These are phyloP conservation scores for Ficedula albicollis DNA, from an alignment of 2,797 vertebrate genomes.

Conservation along the genomic window DNA sequence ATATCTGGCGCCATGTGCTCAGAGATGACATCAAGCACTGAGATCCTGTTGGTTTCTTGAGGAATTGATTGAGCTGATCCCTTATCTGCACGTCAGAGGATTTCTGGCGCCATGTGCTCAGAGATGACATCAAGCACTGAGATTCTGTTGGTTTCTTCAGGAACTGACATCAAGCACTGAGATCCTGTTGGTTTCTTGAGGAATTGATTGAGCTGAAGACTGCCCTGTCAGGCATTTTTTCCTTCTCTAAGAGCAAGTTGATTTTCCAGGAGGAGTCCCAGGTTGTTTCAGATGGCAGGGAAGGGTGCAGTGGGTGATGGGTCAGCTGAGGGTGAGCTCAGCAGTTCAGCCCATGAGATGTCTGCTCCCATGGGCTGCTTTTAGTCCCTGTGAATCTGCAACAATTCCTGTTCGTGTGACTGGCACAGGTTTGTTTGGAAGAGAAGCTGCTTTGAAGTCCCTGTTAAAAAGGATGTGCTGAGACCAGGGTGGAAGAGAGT, in stretches of 20 bases:
- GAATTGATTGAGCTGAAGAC: not conserved
- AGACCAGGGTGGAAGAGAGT: not conserved
- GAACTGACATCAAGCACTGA: not conserved
- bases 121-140: not conserved
- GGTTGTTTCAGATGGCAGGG: not conserved
- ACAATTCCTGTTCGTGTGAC: not conserved
- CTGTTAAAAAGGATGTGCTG: no score
- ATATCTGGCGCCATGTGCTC: not conserved
- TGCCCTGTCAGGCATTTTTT: not conserved
- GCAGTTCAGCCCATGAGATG: not conserved
- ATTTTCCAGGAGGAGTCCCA: not conserved
- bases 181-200: not conserved
- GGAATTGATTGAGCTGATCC: no score
- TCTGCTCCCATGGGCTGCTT: not conserved
- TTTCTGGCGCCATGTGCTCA: not conserved
- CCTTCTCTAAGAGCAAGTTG: not conserved
- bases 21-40: no score
- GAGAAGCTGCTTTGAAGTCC: rapidly evolving
- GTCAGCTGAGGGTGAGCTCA: not conserved
- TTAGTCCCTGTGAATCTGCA: not conserved
- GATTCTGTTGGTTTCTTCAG: not conserved
- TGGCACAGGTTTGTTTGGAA: rapidly evolving
- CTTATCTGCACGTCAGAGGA: not conserved
- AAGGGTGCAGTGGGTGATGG: not conserved
- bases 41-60: no score